These are phyloP conservation scores for Anthrax anthrax DNA, from an alignment of 2,888 invertebrate genomes.

Conservation along the genomic window DNA sequence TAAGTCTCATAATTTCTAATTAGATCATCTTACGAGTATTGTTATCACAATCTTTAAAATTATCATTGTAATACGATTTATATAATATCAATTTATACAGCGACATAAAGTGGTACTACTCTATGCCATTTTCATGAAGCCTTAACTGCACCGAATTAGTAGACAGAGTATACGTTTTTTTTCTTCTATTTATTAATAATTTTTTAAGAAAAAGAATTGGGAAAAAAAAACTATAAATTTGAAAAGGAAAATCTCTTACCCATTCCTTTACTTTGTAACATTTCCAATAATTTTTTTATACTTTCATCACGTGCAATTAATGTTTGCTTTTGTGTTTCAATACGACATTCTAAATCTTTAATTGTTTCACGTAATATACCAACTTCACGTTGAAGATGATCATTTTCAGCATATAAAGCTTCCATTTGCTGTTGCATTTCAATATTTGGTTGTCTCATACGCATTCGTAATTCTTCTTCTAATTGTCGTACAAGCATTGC, in stretches of 20 bases:
- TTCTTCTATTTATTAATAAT: too few species aligned
- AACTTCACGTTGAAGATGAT: slow-evolving; percentile 84
- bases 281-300: slow-evolving; percentile 95
- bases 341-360: slow-evolving; percentile 91
- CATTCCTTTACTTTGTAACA: slow-evolving; percentile 95
- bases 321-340: slow-evolving; percentile 97
- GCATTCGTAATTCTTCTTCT: slow-evolving; percentile 78
- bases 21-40: too few species aligned
- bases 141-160: too few species aligned
- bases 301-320: slow-evolving; percentile 92
- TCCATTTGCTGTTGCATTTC: slow-evolving; percentile 89
- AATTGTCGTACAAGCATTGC: slow-evolving; percentile 85
- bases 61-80: too few species aligned
- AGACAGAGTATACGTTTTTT: too few species aligned
- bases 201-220: too few species aligned
- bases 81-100: too few species aligned
- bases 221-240: too few species aligned
- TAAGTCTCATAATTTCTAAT: too few species aligned
- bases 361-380: slow-evolving; percentile 86
- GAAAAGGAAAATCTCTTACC: slow-evolving; percentile 59
- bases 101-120: too few species aligned
- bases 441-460: slow-evolving; percentile 78
- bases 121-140: too few species aligned
- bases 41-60: too few species aligned
- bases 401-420: slow-evolving; percentile 82